Evolutionary conservation across 2,113 vertebrate genomes (phyloP).

Genomic region (Takifugu bimaculatus): DNA sequence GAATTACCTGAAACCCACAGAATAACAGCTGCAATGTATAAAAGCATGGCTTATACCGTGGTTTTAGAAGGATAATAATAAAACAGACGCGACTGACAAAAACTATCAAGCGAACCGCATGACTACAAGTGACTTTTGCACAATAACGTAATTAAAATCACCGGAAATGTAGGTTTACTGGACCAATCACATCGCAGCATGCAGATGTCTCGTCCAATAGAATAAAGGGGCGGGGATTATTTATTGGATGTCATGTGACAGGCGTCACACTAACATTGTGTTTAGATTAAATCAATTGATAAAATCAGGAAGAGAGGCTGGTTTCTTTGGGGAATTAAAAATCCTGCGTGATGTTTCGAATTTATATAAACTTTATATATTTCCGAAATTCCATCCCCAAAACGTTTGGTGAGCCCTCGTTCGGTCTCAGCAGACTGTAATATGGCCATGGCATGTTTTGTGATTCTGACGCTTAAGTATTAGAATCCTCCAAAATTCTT

Average conservation of each 20-base stretch:
- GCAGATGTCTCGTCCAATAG: conserved; percentile 31
- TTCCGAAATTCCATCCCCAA: no score
- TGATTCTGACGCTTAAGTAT: no score
- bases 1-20: conserved; percentile 54
- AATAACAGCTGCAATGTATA: conserved; percentile 29
- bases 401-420: no score
- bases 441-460: no score
- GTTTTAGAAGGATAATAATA: rapidly evolving
- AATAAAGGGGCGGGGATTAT: not conserved
- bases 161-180: rapidly evolving
- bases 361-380: no score
- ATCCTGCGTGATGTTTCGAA: no score
- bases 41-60: conserved; percentile 29
- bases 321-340: no score
- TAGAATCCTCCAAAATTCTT: no score
- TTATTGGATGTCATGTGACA: conserved; percentile 25
- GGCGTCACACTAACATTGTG: no score
- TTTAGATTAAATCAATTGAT: no score
- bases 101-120: not conserved
- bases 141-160: conserved; percentile 1
- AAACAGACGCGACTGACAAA: not conserved
- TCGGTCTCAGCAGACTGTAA: no score
- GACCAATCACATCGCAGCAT: conserved; percentile 12
- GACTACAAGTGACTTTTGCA: not conserved
- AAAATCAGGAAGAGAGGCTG: no score